A percentile compares a stretch with the other conserved stretches of the same genome.
These are phyloP conservation scores for Cheirogaleus medius DNA, from an alignment of 2,113 vertebrate genomes.

Conservation along the genomic window DNA sequence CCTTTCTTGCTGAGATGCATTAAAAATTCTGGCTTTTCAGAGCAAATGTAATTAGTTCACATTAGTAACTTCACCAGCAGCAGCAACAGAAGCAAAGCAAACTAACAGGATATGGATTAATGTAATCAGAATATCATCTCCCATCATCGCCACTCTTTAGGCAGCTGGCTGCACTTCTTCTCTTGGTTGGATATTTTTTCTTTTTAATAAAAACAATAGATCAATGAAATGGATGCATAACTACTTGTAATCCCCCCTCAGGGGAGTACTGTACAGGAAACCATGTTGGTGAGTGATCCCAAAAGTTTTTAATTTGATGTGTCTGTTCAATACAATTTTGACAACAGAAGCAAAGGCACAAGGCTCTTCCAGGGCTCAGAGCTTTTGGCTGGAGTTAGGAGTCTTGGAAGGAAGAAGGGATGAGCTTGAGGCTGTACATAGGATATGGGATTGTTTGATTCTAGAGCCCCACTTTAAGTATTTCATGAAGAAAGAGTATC, in stretches of 20 bases:
- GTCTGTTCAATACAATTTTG: conserved; percentile 32
- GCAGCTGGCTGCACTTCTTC: conserved; percentile 51
- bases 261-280: conserved; percentile 44
- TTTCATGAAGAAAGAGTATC: background rate
- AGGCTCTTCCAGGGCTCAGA: background rate
- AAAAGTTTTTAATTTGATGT: conserved; percentile 44
- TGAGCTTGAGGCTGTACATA: background rate
- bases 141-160: conserved; percentile 18
- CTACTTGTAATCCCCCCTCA: background rate
- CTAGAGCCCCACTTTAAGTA: background rate
- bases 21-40: conserved; percentile 72
- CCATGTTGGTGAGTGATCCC: conserved; percentile 28
- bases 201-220: conserved; percentile 67
- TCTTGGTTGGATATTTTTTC: background rate
- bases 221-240: conserved; percentile 57
- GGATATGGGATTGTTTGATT: background rate
- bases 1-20: conserved; percentile 70
- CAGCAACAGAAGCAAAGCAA: conserved; percentile 49
- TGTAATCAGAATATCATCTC: conserved; percentile 73
- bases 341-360: background rate
- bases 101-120: conserved; percentile 66
- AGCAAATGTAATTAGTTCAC: conserved; percentile 75
- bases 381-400: background rate
- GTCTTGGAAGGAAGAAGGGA: background rate
- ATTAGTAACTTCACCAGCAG: conserved; percentile 67